Evolutionary conservation across 2,888 invertebrate genomes (phyloP).

Genomic region (Unio delphinus): DNA sequence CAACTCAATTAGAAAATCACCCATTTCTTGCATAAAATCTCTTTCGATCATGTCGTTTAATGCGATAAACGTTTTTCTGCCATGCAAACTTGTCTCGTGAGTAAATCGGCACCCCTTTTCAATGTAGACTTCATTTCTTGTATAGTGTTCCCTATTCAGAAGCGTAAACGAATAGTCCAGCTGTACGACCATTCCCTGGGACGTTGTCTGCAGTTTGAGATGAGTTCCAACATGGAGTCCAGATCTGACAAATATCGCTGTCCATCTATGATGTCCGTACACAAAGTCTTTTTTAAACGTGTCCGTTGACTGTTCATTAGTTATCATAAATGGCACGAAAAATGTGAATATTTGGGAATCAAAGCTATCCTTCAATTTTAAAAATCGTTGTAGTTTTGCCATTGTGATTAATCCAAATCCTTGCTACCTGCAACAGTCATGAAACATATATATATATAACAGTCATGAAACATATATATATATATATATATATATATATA

Average conservation of each 20-base stretch:
- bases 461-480: not conserved
- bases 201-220: slow-evolving; percentile 83
- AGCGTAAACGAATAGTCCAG: slow-evolving; percentile 87
- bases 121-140: slow-evolving; percentile 84
- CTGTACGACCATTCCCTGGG: slow-evolving; percentile 83
- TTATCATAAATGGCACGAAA: slow-evolving; percentile 84
- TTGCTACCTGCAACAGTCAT: not conserved
- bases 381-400: slow-evolving; percentile 78
- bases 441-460: not conserved
- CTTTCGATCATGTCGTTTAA: slow-evolving; percentile 70
- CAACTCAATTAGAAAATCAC: slow-evolving; percentile 85
- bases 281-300: slow-evolving; percentile 87
- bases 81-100: slow-evolving; percentile 57
- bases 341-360: slow-evolving; percentile 89
- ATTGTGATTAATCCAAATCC: slow-evolving; percentile 24
- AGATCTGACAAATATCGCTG: slow-evolving; percentile 83
- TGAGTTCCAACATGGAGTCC: slow-evolving; percentile 85
- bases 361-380: slow-evolving; percentile 85
- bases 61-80: slow-evolving; percentile 66
- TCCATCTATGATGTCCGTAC: slow-evolving; percentile 87
- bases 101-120: slow-evolving; percentile 80
- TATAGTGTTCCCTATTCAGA: slow-evolving; percentile 84
- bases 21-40: slow-evolving; percentile 84
- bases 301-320: slow-evolving; percentile 84
- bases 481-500: slow-evolving; percentile 3